Conservation (phyloP, 92 coral and sea anemone genomes). For the Pocillopora grandis region DNA sequence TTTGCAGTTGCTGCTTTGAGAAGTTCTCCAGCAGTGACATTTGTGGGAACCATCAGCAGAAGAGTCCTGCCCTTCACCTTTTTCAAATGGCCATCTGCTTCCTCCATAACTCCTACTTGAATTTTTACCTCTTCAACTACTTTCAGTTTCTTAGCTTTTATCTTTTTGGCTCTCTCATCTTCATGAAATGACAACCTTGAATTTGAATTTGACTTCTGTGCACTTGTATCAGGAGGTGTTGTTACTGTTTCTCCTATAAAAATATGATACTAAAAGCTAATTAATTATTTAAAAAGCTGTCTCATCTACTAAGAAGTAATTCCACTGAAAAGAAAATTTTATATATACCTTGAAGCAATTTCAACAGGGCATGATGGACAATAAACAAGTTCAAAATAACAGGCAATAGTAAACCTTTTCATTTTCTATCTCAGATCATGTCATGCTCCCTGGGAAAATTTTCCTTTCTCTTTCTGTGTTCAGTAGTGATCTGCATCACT, state of each 20-base stretch:
- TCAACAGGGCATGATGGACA: slow-evolving; percentile 15
- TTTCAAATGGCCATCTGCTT: slow-evolving; percentile 38
- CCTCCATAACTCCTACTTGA: slow-evolving; percentile 59
- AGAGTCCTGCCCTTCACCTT: slow-evolving; percentile 60
- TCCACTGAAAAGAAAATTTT: slow-evolving; percentile 11
- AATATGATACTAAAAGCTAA: slow-evolving; percentile 12
- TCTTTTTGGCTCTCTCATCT: slow-evolving; percentile 32
- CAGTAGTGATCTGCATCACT: too few species aligned
- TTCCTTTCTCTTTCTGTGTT: slow-evolving; percentile 14
- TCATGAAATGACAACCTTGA: slow-evolving; percentile 30
- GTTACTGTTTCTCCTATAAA: slow-evolving; percentile 25
- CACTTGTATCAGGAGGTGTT: slow-evolving; percentile 12
- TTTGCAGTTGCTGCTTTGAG: slow-evolving; percentile 30
- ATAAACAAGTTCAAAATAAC: neutral
- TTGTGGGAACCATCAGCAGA: slow-evolving; percentile 33
- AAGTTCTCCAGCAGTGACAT: slow-evolving; percentile 28
- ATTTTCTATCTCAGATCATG: neutral
- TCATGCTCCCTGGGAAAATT: slow-evolving; percentile 7
- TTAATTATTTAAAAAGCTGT: slow-evolving; percentile 15
- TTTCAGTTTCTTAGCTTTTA: slow-evolving; percentile 35
- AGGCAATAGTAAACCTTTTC: neutral
- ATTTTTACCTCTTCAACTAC: slow-evolving; percentile 63
- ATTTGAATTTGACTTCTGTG: slow-evolving; percentile 20
- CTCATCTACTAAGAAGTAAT: slow-evolving; percentile 3
- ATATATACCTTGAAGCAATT: neutral